These are phyloP conservation scores for Natrix natrix DNA, from an alignment of 2,797 vertebrate species.

Conservation along the genomic window DNA sequence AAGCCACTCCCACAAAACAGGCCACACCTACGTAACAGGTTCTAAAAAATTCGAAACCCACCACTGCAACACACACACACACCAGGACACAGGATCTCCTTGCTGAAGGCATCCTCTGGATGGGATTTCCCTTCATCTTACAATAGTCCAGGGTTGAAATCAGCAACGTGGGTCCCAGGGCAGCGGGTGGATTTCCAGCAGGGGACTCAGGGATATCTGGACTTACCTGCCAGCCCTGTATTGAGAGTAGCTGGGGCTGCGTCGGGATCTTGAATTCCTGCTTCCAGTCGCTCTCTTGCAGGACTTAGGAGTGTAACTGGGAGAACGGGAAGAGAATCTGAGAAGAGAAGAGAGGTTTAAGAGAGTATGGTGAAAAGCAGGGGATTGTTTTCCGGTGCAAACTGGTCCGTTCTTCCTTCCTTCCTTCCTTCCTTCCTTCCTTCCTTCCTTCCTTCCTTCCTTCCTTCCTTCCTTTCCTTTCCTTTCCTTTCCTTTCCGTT, in stretches of 20 bases:
- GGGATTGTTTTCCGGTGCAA: background rate
- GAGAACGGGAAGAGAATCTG: slow-evolving; percentile 88
- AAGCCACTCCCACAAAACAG: too few species aligned
- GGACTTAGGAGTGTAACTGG: slow-evolving; percentile 79
- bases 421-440: too few species aligned
- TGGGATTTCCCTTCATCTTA: background rate
- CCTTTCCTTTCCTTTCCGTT: accelerated
- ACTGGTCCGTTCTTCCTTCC: background rate
- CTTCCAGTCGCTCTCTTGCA: slow-evolving; percentile 80
- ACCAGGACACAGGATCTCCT: too few species aligned
- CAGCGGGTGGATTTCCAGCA: background rate
- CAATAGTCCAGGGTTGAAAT: background rate
- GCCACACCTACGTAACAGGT: too few species aligned
- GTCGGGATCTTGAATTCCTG: slow-evolving; percentile 75
- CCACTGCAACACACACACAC: too few species aligned
- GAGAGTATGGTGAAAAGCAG: background rate
- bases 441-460: accelerated
- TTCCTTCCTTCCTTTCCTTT: background rate
- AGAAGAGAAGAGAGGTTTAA: background rate
- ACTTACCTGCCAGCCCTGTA: slow-evolving; percentile 84
- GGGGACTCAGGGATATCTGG: accelerated
- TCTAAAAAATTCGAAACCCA: too few species aligned
- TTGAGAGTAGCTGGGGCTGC: slow-evolving; percentile 85
- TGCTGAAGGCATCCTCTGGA: too few species aligned
- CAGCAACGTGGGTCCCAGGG: background rate